Evolutionary conservation across 2,113 vertebrate species (phyloP), one percentile per base, ranked within the genome.

Genomic region (Notothenia coriiceps): DNA sequence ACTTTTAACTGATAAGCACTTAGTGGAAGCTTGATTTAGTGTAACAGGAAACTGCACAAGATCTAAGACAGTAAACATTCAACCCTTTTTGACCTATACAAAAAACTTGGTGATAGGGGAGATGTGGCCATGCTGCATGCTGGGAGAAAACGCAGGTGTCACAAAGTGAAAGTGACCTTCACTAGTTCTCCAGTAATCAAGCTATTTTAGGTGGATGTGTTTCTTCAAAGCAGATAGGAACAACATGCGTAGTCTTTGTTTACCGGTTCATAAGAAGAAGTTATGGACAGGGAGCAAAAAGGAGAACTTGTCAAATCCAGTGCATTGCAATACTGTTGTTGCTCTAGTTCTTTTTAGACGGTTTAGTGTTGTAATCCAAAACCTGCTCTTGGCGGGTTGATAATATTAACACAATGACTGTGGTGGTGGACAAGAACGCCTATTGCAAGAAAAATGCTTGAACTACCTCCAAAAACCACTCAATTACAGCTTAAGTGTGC

Each of bases 81-180:
- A 33, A 64, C 71, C 50, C 35, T 52, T 29, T 43, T 8, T 87
- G 72, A 66, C 75, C 46, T 46, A 52, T 63, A 29, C 69, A 47
- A 55, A 65, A 29, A 60, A 17, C 6, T 7, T 40, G 2, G 20
- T 20, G 59, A 68, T 25, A 35, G 47, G 29, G 77, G 20, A 40
- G 63, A 78, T 40, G 64, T 62, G 51, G 51, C 40, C 56, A 18
- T 17, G 50, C 70, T 25, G 40, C 43, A 49, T 14, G 60, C 76
- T 70, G 63, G 56, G 50, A 76, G 50, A 71, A 77, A 76, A 79
- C 33, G 51, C 74, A 79, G 55, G 55, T 64, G 74, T 80, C 63
- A 67, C 71, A 56, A 10, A 51, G 49, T 56, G 11, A 78, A 67
- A 73, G 29, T 70, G 74, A 73, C 69, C 67, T 55, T 72, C 47